Base-by-base conservation (phyloP, 1,140 invertebrate species). In the Cydia splendana region DNA sequence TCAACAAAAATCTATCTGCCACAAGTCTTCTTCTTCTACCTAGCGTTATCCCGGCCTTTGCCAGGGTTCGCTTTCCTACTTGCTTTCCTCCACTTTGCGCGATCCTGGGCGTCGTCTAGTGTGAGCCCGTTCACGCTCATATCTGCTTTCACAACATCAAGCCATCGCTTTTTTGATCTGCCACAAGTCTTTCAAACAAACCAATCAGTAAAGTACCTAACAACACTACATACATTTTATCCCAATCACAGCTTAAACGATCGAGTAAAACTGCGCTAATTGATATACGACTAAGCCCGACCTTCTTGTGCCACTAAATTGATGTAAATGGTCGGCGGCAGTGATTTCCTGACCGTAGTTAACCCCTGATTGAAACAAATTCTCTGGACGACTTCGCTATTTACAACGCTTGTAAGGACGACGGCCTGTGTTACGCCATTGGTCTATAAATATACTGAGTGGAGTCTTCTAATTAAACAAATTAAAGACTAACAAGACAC, bases 331-430 rank as follows among this genome's bases (percentile, higher is more conserved):
- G 57, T 18, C 20, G 53, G 57, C 57, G 24, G 57, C 20, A 62
- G 57, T 62, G 57, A 62, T 62, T 62, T 62, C 12, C 20, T 62
- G 57, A 62, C 57, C 57, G 57, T 62, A 62, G 7, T 62, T 62
- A 62, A 62, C 57, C 57, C 20, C 57, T 62, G 20, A 62, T 62
- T 62, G 57, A 62, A 24, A 62, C 57, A 62, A 62, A 62, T 62
- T 62, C 57, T 24, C 57, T 48, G 45, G 57, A 62, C 9, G 18
- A 24, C 20, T 62, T 7, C 20, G 20, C 7, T 62, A 20, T 9
- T 62, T 24, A 24, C 6, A 10, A n/a, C n/a, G n/a, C 2, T 57
- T 18, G 6, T 18, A 57, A 62, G 20, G 18, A 62, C n/a, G 53
- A 9, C n/a, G 57, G 18, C 57, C 57, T 24, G n/a, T 62, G 2